A percentile compares a stretch with the other conserved stretches of the same genome.
phyloP scores from a whole-genome alignment of 2,113 vertebrate species.

The Oceanodroma tethys region DNA sequence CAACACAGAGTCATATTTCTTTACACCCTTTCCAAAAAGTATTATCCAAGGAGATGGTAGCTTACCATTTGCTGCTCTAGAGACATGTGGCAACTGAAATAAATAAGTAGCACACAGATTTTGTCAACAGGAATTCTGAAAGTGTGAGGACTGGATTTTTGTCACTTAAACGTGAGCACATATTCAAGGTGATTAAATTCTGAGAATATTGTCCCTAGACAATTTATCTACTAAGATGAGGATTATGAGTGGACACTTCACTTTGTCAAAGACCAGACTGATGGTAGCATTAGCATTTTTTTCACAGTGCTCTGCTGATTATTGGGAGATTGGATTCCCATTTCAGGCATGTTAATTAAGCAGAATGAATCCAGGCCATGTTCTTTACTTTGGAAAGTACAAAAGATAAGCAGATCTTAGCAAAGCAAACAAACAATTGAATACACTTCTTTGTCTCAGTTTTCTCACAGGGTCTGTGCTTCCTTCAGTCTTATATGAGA shows the following conservation, averaged over 20 bases:
- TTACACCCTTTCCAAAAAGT: background rate
- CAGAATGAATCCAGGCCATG: background rate
- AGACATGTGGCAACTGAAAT: background rate
- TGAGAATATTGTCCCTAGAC: background rate
- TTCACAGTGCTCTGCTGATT: background rate
- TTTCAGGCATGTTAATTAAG: background rate
- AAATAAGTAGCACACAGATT: background rate
- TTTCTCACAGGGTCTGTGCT: background rate
- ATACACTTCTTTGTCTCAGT: background rate
- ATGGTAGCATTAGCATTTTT: background rate
- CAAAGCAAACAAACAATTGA: background rate
- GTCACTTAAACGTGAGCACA: background rate
- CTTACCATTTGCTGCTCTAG: background rate
- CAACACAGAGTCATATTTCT: background rate
- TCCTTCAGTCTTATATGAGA: background rate
- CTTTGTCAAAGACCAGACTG: background rate
- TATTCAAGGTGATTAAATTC: background rate
- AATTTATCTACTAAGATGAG: background rate
- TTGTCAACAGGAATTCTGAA: background rate
- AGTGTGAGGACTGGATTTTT: background rate
- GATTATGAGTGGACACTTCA: background rate
- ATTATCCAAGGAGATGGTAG: background rate
- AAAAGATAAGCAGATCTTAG: background rate
- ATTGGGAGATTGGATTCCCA: background rate
- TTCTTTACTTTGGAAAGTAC: background rate